These are phyloP conservation scores for Drosophila tanythrix DNA, from an alignment of 2,888 invertebrate genomes.

Conservation along the genomic window DNA sequence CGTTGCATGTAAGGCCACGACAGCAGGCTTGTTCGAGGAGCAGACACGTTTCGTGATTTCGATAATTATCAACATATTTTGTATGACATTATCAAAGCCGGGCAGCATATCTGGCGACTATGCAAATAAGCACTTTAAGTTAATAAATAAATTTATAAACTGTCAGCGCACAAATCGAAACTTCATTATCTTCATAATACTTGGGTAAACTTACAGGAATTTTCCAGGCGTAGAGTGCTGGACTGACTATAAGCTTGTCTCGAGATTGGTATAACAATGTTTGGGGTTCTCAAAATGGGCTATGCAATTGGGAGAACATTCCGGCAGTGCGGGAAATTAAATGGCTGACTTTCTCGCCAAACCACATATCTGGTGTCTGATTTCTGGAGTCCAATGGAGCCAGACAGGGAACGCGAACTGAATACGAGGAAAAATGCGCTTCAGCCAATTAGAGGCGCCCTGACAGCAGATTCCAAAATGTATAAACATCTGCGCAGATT, in stretches of 20 bases:
- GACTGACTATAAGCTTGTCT: not conserved
- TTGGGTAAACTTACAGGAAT: not conserved
- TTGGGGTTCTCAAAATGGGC: not conserved
- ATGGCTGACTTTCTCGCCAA: not conserved
- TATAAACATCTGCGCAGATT: not conserved
- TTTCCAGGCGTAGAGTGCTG: not conserved
- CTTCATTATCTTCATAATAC: not conserved
- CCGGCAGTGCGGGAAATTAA: not conserved
- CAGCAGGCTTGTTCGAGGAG: slow-evolving; percentile 34
- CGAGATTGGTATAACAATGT: not conserved
- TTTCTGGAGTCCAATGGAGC: not conserved
- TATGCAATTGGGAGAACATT: not conserved
- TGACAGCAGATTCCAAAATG: not conserved
- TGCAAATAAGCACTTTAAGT: slow-evolving; percentile 11
- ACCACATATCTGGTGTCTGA: not conserved
- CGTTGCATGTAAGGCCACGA: slow-evolving; percentile 55
- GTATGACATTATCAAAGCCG: slow-evolving; percentile 44
- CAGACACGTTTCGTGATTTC: slow-evolving; percentile 57
- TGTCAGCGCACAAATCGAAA: slow-evolving; percentile 21
- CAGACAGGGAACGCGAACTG: not conserved
- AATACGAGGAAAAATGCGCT: not conserved
- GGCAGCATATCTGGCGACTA: slow-evolving; percentile 1
- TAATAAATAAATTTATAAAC: slow-evolving; percentile 22
- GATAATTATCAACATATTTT: slow-evolving; percentile 65
- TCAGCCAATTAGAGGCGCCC: not conserved